Conservation (phyloP, 2,797 vertebrate genomes). For the Percopsis omiscomaycus region DNA sequence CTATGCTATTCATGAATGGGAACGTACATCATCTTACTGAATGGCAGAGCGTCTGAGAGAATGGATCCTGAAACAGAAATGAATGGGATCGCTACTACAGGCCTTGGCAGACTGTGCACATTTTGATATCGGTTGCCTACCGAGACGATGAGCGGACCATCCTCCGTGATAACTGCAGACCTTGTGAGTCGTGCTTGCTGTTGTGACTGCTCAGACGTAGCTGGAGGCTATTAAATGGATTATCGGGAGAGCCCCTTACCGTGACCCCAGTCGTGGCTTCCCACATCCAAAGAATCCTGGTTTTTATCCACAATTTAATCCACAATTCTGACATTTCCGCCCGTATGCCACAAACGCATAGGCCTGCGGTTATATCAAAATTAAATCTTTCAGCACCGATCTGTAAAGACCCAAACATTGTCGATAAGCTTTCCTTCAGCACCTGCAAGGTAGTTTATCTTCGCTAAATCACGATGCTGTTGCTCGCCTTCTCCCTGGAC, state of each 20-base stretch:
- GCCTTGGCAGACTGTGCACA: background rate
- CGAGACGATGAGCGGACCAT: no score
- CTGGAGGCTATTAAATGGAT: slow-evolving; percentile 53
- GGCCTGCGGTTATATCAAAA: no score
- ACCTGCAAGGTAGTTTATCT: slow-evolving; percentile 37
- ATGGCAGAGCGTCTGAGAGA: slow-evolving; percentile 54
- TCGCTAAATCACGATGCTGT: slow-evolving; percentile 11
- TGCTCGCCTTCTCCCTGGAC: slow-evolving; percentile 1
- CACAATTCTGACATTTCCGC: background rate
- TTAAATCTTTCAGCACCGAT: slow-evolving; percentile 14
- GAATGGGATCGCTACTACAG: slow-evolving; percentile 51
- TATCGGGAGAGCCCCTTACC: slow-evolving; percentile 45
- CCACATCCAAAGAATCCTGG: background rate
- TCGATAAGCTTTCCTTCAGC: slow-evolving; percentile 47
- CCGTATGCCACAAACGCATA: background rate
- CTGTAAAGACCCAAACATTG: slow-evolving; percentile 24
- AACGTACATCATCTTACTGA: slow-evolving; percentile 54
- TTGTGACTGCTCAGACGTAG: slow-evolving; percentile 33
- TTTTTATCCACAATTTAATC: no score
- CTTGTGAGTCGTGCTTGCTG: background rate
- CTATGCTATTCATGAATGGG: slow-evolving; percentile 71
- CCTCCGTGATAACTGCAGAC: slow-evolving; percentile 2
- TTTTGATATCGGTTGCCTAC: no score
- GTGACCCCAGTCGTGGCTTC: slow-evolving; percentile 8
- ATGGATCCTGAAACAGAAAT: slow-evolving; percentile 39